Evolutionary conservation across 2,113 vertebrate genomes (phyloP).

Genomic region (Lamprotornis superbus): DNA sequence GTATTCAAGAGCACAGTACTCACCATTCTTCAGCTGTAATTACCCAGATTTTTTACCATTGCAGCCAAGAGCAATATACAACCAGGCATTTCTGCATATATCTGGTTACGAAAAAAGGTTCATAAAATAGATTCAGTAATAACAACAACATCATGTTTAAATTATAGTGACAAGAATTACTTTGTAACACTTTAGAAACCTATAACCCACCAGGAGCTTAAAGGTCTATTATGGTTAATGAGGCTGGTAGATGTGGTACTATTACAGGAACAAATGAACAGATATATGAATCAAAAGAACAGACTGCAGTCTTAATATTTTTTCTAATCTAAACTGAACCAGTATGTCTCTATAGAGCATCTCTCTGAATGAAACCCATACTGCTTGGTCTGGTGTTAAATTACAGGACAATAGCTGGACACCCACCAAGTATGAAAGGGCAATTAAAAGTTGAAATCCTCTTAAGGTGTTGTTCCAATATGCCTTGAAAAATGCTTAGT

Average conservation of each 20-base stretch:
- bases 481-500: neutral
- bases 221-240: slow-evolving; percentile 70
- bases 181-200: slow-evolving; percentile 57
- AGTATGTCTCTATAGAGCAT: neutral
- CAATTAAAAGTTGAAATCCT: neutral
- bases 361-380: slow-evolving; percentile 16
- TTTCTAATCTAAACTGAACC: slow-evolving; percentile 27
- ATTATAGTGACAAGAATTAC: slow-evolving; percentile 65
- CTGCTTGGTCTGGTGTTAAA: neutral
- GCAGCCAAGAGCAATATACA: slow-evolving; percentile 9
- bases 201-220: slow-evolving; percentile 58
- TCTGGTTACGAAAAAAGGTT: neutral
- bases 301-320: slow-evolving; percentile 33
- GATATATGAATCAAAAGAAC: slow-evolving; percentile 42
- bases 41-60: slow-evolving; percentile 15
- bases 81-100: slow-evolving; percentile 18
- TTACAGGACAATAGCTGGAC: neutral
- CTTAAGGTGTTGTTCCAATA: neutral
- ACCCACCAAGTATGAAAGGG: neutral
- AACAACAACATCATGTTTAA: slow-evolving; percentile 63
- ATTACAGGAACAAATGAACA: slow-evolving; percentile 27
- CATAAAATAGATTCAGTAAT: slow-evolving; percentile 50
- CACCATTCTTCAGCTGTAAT: slow-evolving; percentile 45
- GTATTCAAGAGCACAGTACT: neutral
- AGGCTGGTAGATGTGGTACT: slow-evolving; percentile 10